Percentiles rank a stretch among this genome's conserved stretches.
Evolutionary conservation across 2,888 invertebrate species (phyloP).

Genomic region (Chouioia cunea): DNA sequence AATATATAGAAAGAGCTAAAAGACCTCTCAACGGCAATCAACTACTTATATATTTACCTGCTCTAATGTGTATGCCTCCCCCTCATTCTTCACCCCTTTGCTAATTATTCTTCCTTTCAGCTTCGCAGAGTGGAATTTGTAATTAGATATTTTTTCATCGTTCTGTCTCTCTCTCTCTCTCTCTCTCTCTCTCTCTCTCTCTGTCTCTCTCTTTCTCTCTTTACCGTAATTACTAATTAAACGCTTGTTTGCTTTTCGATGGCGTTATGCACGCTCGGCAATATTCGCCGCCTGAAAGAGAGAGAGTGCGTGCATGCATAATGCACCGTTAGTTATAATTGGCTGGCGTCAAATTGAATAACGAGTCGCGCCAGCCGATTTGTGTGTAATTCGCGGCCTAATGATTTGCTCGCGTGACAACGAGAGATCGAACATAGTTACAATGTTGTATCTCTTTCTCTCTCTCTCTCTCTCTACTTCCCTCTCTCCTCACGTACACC

Average conservation of each 20-base stretch:
- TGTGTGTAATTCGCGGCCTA: conserved; percentile 28
- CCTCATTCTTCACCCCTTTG: background rate
- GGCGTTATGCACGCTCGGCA: conserved; percentile 29
- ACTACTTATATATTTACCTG: no score
- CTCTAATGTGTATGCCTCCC: no score
- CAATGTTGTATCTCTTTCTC: background rate
- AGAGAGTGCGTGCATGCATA: background rate
- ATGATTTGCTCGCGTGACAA: conserved; percentile 45
- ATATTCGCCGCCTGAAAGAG: conserved; percentile 8
- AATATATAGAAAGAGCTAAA: no score
- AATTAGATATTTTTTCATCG: conserved; percentile 38
- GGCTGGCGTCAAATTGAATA: conserved; percentile 44
- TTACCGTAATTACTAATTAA: conserved; percentile 41
- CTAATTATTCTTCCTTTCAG: background rate
- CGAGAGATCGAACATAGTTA: conserved; percentile 2
- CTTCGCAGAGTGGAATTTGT: conserved; percentile 16
- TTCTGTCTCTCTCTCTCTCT: no score
- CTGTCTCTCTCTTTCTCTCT: no score
- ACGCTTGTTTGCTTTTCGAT: conserved; percentile 34
- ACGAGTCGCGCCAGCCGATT: conserved; percentile 38
- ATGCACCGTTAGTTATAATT: conserved; percentile 44
- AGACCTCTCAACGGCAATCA: no score
- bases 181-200: no score
- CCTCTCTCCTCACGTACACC: background rate
- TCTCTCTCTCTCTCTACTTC: conserved; percentile 11